These are phyloP conservation scores for Arvicanthis niloticus DNA, from an alignment of 2,113 vertebrate species.

Conservation along the genomic window DNA sequence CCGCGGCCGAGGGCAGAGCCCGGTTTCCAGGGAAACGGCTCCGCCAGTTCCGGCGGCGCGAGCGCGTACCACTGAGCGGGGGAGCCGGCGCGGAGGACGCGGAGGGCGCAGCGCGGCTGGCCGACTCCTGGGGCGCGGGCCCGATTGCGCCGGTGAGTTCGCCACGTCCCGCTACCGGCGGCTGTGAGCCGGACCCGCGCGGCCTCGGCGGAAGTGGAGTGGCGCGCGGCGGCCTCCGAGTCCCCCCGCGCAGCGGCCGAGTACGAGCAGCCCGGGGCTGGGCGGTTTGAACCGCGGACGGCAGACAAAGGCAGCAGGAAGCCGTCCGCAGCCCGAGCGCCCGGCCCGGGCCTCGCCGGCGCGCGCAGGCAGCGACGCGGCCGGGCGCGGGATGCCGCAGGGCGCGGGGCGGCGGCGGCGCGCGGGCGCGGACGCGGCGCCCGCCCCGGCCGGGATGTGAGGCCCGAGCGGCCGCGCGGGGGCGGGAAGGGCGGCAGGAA, in stretches of 20 bases:
- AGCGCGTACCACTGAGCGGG: conserved; percentile 64
- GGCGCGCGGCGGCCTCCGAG: conserved; percentile 22
- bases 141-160: conserved; percentile 42
- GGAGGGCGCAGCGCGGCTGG: neutral
- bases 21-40: conserved; percentile 79
- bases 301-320: conserved; percentile 81
- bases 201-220: neutral
- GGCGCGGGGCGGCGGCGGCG: conserved; percentile 73
- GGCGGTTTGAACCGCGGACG: conserved; percentile 76
- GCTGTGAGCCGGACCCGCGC: neutral
- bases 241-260: conserved; percentile 72
- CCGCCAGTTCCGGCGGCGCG: conserved; percentile 78
- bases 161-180: neutral
- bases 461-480: conserved; percentile 58
- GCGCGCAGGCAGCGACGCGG: conserved; percentile 60
- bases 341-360: conserved; percentile 55
- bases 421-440: conserved; percentile 43
- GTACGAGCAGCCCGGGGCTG: conserved; percentile 77
- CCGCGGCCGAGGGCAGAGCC: conserved; percentile 27
- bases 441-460: conserved; percentile 72
- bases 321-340: conserved; percentile 64
- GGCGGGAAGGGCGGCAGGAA: conserved; percentile 70
- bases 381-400: conserved; percentile 73
- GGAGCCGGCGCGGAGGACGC: conserved; percentile 21
- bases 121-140: conserved; percentile 53